These are phyloP conservation scores for Porites divaricata DNA, from an alignment of 92 coral and sea anemone genomes.

Conservation along the genomic window DNA sequence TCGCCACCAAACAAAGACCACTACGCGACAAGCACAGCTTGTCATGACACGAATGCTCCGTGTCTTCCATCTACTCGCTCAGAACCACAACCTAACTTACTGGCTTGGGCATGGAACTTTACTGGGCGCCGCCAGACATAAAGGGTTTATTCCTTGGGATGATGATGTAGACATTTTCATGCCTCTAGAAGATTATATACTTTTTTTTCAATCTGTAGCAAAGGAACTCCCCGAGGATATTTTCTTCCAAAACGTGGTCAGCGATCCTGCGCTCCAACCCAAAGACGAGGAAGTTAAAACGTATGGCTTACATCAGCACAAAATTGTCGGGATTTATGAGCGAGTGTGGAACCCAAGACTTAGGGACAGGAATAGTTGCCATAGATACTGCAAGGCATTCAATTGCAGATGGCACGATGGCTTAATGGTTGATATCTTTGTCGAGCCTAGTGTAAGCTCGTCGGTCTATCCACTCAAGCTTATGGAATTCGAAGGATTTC, in stretches of 20 bases:
- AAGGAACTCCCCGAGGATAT: constrained; percentile 67
- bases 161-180: constrained; percentile 66
- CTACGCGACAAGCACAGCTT: constrained; percentile 62
- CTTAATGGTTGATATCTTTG: constrained; percentile 67
- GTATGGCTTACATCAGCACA: constrained; percentile 23
- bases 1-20: constrained; percentile 30
- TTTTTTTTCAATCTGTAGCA: constrained; percentile 59
- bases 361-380: constrained; percentile 74
- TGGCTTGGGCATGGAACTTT: constrained; percentile 77
- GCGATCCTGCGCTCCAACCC: constrained; percentile 67
- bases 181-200: constrained; percentile 64
- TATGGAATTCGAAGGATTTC: constrained; percentile 75
- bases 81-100: constrained; percentile 59
- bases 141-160: constrained; percentile 88
- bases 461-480: constrained; percentile 60
- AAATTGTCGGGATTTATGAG: constrained; percentile 66
- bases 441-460: background rate
- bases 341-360: constrained; percentile 67
- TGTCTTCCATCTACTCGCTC: constrained; percentile 66
- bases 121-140: constrained; percentile 82
- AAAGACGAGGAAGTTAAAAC: constrained; percentile 13
- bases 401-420: constrained; percentile 82
- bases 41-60: constrained; percentile 61
- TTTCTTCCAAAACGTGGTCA: constrained; percentile 72
- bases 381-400: constrained; percentile 53